Evolutionary conservation across 2,113 vertebrate genomes (phyloP), one percentile per base, ranked within the genome.

Genomic region (Ahaetulla prasina): DNA sequence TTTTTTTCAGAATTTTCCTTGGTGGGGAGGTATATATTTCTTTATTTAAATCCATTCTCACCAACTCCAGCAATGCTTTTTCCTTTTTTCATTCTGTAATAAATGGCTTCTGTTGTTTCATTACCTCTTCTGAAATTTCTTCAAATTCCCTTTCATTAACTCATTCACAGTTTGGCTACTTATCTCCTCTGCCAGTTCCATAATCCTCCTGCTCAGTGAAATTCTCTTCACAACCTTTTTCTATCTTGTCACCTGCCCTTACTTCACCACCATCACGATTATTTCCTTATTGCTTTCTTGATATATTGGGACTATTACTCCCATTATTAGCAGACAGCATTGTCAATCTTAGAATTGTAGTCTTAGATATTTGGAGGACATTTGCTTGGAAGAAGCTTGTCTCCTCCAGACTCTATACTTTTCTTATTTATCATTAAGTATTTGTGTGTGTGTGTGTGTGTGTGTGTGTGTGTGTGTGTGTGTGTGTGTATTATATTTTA

Each of bases 11-110:
- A 0, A 52, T 87, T 87, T 50, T 87, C 16, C 25, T 80, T 20
- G 87, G 93, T 95, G 85, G 54, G 4, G 87, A 63, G 39, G 63
- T 91, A n/a, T 60, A 68, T 45, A 30, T 74, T 3, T 43, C 74
- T 43, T 25, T 93, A 84, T 87, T 87, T 91, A 57, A 86, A 52
- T 86, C 11, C 23, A 55, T 5, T 25, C 5, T 91, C 23, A 85
- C 1, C 39, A 85, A 30, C 25, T 25, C 18, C 30, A 25, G 8
- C 35, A 74, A 68, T 10, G 23, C 18, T 74, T n/a, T 23, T 52
- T 39, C 4, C n/a, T 14, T 23, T 8, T 50, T 35, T 35, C 45
- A 30, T 20, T 8, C 6, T n/a, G 10, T 80, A 80, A 7, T 50
- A 90, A 25, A 12, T 18, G n/a, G 11, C 45, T 18, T n/a, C 14